These are phyloP conservation scores for Diorhabda carinulata DNA, from an alignment of 1,140 invertebrate species.

Conservation along the genomic window DNA sequence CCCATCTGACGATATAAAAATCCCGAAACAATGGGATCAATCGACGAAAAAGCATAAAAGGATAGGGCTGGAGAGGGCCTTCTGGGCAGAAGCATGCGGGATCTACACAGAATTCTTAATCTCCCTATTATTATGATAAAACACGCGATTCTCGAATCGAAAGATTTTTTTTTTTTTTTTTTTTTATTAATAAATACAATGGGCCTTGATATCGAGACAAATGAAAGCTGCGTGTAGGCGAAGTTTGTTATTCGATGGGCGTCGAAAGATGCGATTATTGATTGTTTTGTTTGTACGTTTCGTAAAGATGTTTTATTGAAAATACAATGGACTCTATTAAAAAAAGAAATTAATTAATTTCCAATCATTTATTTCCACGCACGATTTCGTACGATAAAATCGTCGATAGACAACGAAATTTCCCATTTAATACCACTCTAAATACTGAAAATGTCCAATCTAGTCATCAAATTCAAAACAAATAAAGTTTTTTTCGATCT, in stretches of 20 bases:
- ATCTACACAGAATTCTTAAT: conserved; percentile 8
- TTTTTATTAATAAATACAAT: conserved; percentile 18
- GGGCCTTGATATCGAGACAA: conserved; percentile 12
- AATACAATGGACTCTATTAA: no score
- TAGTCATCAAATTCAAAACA: no score
- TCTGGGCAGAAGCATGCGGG: conserved; percentile 11
- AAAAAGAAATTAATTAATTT: no score
- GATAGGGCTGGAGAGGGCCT: background rate
- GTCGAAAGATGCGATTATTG: background rate
- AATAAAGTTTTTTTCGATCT: no score
- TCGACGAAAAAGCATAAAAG: conserved; percentile 6
- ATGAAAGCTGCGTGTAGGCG: conserved; percentile 15
- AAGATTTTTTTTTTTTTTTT: background rate
- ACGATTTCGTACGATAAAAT: no score
- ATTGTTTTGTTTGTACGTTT: conserved; percentile 9
- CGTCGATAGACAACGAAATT: no score
- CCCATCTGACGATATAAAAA: background rate
- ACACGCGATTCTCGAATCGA: conserved; percentile 17
- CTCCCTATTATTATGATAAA: conserved; percentile 14
- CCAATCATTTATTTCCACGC: no score
- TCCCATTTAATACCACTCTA: no score
- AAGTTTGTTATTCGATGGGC: conserved; percentile 4
- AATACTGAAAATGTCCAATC: no score
- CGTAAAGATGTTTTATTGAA: background rate
- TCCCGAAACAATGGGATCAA: conserved; percentile 13